Base-by-base conservation (phyloP, 2,888 invertebrate species). In the Ophion obscuratus region DNA sequence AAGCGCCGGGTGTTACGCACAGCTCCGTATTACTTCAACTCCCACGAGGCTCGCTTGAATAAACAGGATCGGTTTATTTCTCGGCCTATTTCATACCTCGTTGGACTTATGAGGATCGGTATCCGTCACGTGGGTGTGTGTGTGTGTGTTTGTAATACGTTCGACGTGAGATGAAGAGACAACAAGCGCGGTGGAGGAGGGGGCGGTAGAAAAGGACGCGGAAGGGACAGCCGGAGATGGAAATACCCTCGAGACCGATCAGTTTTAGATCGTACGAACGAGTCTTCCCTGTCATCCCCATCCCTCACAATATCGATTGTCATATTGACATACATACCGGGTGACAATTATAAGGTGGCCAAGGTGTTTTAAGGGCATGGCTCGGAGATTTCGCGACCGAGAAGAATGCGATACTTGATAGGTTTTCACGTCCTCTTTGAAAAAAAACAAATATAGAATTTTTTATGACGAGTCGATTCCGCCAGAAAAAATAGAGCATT, bases 61-160 rank as follows among this genome's bases (percentile, higher is more conserved):
- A 57, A 59, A 73, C 59, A n/a, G 17, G 53, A 53, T 53, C 17
- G 53, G 53, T 36, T 73, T 70, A 31, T 59, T 73, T 31, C 31
- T 17, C 36, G 2, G 31, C 57, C n/a, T 31, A 10, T 71, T 73
- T 57, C 59, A 71, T 31, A 57, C 57, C 31, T 3, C n/a, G n/a
- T 59, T 31, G 59, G 57, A 73, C 57, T 73, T 73, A 36, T 36
- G 57, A n/a, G 57, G 36, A 73, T 73, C 71, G 57, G 31, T 73
- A 59, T 36, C 36, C 31, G 31, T 59, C 71, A 59, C 57, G 71
- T 73, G 17, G 3, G 11, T 53, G 53, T 53, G 3, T 53, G 53
- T 17, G 14, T 17, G 17, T 53, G 53, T 47, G 47, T 47, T 9
- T 59, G 71, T 57, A n/a, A 59, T 57, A 73, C 20, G 14, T 61